Percentiles rank a stretch among this genome's conserved stretches.
Evolutionary conservation across 2,797 vertebrate species (phyloP).

Genomic region (Cynopterus sphinx): DNA sequence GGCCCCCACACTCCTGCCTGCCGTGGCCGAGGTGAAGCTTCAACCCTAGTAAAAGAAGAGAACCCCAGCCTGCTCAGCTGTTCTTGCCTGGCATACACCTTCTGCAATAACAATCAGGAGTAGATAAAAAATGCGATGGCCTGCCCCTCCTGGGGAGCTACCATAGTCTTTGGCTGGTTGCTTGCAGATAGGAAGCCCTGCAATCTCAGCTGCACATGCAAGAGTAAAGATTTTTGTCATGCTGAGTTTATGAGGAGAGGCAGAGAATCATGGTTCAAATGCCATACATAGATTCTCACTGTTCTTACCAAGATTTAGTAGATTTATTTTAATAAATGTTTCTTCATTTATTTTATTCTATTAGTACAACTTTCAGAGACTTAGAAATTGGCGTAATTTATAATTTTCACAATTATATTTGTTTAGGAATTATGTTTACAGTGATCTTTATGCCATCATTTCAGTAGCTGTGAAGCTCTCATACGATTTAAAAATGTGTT

Average conservation of each 20-base stretch:
- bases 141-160: background rate
- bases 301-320: background rate
- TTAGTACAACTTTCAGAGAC: background rate
- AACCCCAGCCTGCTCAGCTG: background rate
- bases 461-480: background rate
- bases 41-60: background rate
- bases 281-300: background rate
- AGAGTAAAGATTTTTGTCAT: background rate
- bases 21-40: background rate
- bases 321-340: background rate
- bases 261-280: background rate
- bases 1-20: background rate
- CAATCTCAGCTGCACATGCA: background rate
- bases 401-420: background rate
- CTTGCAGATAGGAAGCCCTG: background rate
- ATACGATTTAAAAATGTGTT: background rate
- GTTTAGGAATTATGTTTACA: background rate
- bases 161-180: background rate
- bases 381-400: background rate
- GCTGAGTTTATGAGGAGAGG: background rate
- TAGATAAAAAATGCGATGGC: background rate
- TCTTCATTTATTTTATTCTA: background rate
- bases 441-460: background rate
- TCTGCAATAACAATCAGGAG: background rate
- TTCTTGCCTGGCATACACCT: background rate